phyloP scores from a whole-genome alignment of 2,888 invertebrate species.

The Aphodius granarius region DNA sequence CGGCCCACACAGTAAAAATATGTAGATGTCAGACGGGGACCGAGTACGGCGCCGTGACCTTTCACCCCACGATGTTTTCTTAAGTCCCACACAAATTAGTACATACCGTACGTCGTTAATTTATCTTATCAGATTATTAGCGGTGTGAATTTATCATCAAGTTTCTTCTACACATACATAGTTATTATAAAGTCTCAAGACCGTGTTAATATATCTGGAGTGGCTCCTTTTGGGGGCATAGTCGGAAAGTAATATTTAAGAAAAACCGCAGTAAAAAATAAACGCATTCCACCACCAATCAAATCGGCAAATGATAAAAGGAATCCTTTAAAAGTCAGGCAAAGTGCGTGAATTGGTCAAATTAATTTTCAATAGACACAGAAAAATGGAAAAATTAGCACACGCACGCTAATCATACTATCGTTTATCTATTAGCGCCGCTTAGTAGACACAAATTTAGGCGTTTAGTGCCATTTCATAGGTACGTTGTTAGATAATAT shows the following conservation, averaged over 20 bases:
- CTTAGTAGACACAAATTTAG: constrained; percentile 12
- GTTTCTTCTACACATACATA: no score
- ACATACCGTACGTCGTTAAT: constrained; percentile 26
- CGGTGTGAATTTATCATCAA: not conserved
- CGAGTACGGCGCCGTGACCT: constrained; percentile 30
- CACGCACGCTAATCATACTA: not conserved
- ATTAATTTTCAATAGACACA: not conserved
- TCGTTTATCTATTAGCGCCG: not conserved
- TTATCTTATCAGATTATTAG: constrained; percentile 29
- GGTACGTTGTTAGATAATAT: constrained; percentile 24
- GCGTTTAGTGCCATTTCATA: constrained; percentile 22
- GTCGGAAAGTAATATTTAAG: no score
- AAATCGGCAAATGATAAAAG: not conserved
- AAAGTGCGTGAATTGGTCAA: not conserved
- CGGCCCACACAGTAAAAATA: constrained; percentile 34
- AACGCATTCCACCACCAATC: not conserved
- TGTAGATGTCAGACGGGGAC: constrained; percentile 29
- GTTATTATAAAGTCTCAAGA: no score
- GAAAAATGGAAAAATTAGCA: not conserved
- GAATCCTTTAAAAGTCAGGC: not conserved
- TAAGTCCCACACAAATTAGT: constrained; percentile 29
- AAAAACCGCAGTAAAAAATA: no score
- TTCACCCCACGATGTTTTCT: constrained; percentile 29
- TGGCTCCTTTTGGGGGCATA: no score
- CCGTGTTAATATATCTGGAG: no score